Conservation (phyloP, 2,888 invertebrate species). For the Dicyrtomina minuta region DNA sequence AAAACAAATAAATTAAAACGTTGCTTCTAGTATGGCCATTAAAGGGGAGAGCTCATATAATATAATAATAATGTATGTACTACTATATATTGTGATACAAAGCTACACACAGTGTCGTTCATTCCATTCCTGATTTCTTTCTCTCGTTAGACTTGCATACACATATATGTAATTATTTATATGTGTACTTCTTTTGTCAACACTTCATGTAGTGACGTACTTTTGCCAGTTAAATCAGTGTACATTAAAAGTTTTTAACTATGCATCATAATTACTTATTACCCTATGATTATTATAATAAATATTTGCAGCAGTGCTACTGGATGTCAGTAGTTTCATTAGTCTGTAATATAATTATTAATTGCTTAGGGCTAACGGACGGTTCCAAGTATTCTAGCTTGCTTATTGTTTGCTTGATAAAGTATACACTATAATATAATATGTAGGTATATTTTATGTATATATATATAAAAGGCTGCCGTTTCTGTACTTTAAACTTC, state of each 20-base stretch:
- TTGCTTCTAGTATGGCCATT: conserved; percentile 18
- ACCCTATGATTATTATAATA: neutral
- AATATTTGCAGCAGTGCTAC: neutral
- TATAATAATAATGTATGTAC: too few species aligned
- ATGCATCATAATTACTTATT: too few species aligned
- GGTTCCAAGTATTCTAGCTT: conserved; percentile 19
- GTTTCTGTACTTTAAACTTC: neutral
- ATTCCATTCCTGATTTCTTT: too few species aligned
- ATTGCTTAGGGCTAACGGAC: conserved; percentile 10
- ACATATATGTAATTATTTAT: too few species aligned
- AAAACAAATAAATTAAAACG: conserved; percentile 24
- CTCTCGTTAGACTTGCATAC: too few species aligned
- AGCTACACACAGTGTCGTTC: conserved; percentile 2
- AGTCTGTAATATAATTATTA: neutral
- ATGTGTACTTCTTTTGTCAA: neutral
- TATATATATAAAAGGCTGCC: conserved; percentile 8
- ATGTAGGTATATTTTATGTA: neutral
- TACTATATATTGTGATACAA: conserved; percentile 7
- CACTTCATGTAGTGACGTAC: conserved; percentile 7
- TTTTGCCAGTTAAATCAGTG: too few species aligned
- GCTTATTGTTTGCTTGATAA: neutral
- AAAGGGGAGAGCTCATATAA: conserved; percentile 6
- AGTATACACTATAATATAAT: too few species aligned
- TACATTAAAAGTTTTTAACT: too few species aligned
- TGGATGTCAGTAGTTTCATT: neutral